phyloP scores from a whole-genome alignment of 2,113 vertebrate genomes.

The Archilochus colubris region DNA sequence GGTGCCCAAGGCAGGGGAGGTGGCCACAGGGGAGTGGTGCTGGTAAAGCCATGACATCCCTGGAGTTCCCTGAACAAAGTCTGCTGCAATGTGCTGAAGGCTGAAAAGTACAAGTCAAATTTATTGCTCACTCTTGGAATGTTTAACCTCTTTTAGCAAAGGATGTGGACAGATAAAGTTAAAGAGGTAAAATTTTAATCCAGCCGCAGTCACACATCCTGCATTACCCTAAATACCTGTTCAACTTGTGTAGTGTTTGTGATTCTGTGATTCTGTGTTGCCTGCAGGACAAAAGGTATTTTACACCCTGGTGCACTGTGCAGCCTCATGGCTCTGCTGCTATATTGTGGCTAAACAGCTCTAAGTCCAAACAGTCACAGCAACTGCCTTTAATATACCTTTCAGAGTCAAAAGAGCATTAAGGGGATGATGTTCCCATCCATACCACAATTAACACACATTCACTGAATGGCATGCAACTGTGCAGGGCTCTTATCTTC shows the following conservation, averaged over 20 bases:
- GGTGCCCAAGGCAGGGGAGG: rapidly evolving
- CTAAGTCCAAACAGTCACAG: neutral
- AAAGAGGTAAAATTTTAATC: neutral
- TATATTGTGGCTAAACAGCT: neutral
- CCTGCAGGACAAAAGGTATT: neutral
- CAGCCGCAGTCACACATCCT: neutral
- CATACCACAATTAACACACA: neutral
- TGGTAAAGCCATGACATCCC: rapidly evolving
- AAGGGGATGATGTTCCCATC: neutral
- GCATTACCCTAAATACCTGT: neutral
- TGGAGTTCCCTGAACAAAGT: neutral
- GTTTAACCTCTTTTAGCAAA: neutral
- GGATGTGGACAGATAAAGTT: too few species aligned
- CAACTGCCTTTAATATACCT: neutral
- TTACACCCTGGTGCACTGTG: neutral
- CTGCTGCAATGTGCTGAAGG: neutral
- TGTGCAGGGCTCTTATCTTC: neutral
- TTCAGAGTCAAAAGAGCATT: neutral
- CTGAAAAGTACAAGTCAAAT: rapidly evolving
- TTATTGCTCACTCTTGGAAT: neutral
- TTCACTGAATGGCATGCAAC: neutral
- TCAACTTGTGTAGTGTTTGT: neutral
- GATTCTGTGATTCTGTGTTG: too few species aligned
- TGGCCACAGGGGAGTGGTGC: rapidly evolving
- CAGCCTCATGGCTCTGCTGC: neutral